Base-by-base conservation (phyloP, 2,113 vertebrate genomes). In the Lepus europaeus region DNA sequence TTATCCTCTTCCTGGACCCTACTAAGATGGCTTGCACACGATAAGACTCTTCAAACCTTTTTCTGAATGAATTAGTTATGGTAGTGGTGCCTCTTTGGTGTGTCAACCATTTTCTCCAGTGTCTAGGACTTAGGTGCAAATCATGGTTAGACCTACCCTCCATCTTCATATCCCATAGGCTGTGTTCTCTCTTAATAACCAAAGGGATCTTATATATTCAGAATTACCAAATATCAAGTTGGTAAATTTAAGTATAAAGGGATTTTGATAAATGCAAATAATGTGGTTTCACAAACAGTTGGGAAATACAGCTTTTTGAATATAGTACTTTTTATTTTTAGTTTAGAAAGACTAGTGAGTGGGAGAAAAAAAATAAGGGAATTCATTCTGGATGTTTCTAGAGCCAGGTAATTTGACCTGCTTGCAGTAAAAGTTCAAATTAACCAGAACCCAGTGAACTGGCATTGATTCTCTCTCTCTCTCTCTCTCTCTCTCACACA, bases 321-420 rank as follows among this genome's bases (percentile, higher is more conserved):
- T 84, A 69, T 56, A 59, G 17, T 59, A 19, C 5, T 23, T 4
- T 61, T 66, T 36, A 51, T 23, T 90, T 86, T 90, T 63, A 79
- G 49, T 87, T 72, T 93, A 86, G 27, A 87, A 87, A 69, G 22
- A 59, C 20, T 83, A 87, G 22, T 82, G 33, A 89, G 66, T 36
- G 9, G 14, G 64, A 79, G 53, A 91, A 56, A 33, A 90, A 91
- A 86, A 74, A 79, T 29, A 69, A 88, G 82, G 13, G 13, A 83
- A 77, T 93, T 89, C 83, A 86, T 95, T 89, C 77, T 22, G 51
- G 59, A 39, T 90, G 11, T 95, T 96, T 88, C 69, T 82, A 91
- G 74, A 92, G 64, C 11, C 45, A 92, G 6, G 9, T 87, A 92
- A 90, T 90, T 53, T 72, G 74, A 22, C 64, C 64, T 73, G 19